Conservation (phyloP, 1,140 invertebrate genomes). For the Drosophila auraria region DNA sequence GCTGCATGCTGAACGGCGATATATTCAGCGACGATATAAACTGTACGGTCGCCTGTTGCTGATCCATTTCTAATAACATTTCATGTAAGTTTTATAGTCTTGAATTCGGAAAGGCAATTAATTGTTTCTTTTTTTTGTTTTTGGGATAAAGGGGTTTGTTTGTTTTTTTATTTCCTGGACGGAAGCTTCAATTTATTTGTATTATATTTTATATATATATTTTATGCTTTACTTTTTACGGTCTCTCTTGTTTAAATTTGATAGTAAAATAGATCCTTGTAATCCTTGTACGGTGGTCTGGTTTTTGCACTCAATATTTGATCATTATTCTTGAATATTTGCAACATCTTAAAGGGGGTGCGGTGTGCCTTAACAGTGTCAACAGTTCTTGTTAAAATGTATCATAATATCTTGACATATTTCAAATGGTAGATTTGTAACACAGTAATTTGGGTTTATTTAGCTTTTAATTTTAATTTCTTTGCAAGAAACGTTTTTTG, state of each 20-base stretch:
- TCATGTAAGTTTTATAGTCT: conserved; percentile 70
- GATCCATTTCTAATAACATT: conserved; percentile 94
- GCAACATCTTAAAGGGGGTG: conserved; percentile 62
- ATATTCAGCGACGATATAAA: conserved; percentile 93
- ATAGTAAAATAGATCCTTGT: conserved; percentile 40
- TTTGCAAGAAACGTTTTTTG: conserved; percentile 39
- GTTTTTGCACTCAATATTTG: conserved; percentile 65
- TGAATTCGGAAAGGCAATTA: conserved; percentile 19
- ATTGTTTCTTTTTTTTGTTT: neutral
- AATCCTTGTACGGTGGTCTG: conserved; percentile 70
- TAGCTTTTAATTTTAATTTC: conserved; percentile 43
- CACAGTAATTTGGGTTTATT: conserved; percentile 14
- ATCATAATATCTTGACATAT: conserved; percentile 42
- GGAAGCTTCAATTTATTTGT: conserved; percentile 37
- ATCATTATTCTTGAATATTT: conserved; percentile 33
- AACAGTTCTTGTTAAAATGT: conserved; percentile 23
- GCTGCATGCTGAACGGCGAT: conserved; percentile 92
- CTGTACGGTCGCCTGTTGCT: conserved; percentile 90
- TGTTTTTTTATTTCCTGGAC: conserved; percentile 50
- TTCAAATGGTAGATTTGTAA: conserved; percentile 8
- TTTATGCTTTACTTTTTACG: neutral
- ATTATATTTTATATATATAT: conserved; percentile 22
- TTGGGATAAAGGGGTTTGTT: neutral
- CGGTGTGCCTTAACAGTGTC: conserved; percentile 5
- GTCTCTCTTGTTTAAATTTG: conserved; percentile 17